Base-by-base conservation (phyloP, 2,113 vertebrate genomes). In the Bubo scandiacus region DNA sequence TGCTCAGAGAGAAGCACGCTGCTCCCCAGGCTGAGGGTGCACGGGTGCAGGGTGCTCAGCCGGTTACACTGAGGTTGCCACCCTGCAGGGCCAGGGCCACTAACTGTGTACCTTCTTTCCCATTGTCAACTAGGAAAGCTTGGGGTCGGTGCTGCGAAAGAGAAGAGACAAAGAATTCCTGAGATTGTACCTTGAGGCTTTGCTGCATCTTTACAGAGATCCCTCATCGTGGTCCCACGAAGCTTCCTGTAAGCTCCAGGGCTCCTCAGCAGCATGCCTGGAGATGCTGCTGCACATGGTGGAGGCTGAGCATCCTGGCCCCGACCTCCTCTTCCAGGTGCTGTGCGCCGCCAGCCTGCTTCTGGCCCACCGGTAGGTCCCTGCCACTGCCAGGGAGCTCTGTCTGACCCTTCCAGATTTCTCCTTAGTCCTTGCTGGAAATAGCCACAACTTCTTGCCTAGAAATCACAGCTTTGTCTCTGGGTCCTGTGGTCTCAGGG, bases 301-400 rank as follows among this genome's bases (percentile, higher is more conserved):
- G 82, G 98, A 99, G 95, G 88, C 89, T 15, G 96, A 97, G 51
- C 75, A 54, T 73, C 96, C 98, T 23, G 98, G 99, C 3, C 98
- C 99, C 1, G 98, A 98, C 70, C 97, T 98, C 55, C 96, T 98
- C 29, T 97, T 98, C 66, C 98, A 98, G 40, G 97, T 86, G 0
- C 95, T 99, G 38, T 93, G 90, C 88, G 96, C 95, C 29, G 77
- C 98, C 42, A 98, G 98, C 93, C 94, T 99, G 92, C 98, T 99
- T 75, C 98, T 99, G 1, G 1, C 65, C 62, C 87, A 55, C 58
- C 0, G 58, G 98, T 98, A 96, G 61, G 96, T 88, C 81, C 55
- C n/a, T 26, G 22, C 59, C 3, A 2, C 54, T 40, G 43, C 73
- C 0, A 0, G 11, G 17, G 25, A 11, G 14, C 59, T 36, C 34